phyloP scores from a whole-genome alignment of 2,113 vertebrate species.

The Amia ocellicauda region DNA sequence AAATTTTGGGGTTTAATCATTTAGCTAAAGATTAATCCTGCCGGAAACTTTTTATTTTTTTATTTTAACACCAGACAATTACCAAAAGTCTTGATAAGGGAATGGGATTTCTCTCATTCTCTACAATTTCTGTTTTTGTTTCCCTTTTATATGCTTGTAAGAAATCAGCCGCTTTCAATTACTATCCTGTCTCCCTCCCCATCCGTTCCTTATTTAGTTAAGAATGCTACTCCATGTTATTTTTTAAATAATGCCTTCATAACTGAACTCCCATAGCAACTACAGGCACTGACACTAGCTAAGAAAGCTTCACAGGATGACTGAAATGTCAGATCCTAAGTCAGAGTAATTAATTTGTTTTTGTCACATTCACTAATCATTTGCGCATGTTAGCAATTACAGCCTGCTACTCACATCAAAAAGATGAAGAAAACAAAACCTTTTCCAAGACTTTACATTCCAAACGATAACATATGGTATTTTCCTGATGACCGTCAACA shows the following conservation, averaged over 20 bases:
- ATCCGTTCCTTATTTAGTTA: neutral
- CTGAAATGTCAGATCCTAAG: neutral
- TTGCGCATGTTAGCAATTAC: neutral
- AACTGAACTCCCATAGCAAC: neutral
- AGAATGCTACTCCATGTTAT: neutral
- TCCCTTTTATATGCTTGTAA: slow-evolving; percentile 1
- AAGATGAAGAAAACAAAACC: too few species aligned
- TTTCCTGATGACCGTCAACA: too few species aligned
- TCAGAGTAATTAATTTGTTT: too few species aligned
- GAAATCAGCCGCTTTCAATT: slow-evolving; percentile 41
- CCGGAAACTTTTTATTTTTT: too few species aligned
- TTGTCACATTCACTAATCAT: neutral
- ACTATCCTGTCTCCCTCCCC: slow-evolving; percentile 17
- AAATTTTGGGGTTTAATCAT: too few species aligned
- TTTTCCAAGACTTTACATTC: too few species aligned
- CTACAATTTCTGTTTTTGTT: neutral
- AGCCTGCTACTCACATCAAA: too few species aligned
- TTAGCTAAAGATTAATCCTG: too few species aligned
- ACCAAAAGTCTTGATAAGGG: neutral
- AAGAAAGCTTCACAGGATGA: neutral
- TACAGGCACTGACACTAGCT: neutral
- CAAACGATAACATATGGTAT: too few species aligned
- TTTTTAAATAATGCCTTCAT: neutral
- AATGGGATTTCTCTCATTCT: neutral
- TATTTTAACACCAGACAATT: too few species aligned